Conservation (phyloP, 2,888 invertebrate species). For the Agrilus biguttatus region DNA sequence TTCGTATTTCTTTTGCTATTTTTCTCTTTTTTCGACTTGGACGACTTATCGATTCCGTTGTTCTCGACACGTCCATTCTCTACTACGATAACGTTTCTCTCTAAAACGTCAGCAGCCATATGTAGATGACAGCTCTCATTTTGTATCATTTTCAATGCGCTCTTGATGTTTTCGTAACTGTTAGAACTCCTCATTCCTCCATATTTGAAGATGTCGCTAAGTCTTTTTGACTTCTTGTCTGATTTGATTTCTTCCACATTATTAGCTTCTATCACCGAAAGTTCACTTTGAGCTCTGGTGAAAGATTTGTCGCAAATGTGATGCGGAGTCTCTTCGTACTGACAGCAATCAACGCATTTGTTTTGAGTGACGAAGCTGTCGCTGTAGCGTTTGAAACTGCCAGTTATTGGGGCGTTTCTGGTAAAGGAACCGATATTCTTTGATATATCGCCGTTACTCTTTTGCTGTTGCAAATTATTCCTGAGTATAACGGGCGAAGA, state of each 20-base stretch:
- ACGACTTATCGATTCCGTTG: conserved; percentile 5
- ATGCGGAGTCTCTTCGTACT: conserved; percentile 11
- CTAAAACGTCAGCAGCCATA: background rate
- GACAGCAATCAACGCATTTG: conserved; percentile 8
- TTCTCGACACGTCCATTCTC: conserved; percentile 10
- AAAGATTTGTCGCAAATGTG: conserved; percentile 9
- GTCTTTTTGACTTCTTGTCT: conserved; percentile 20
- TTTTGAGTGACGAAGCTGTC: conserved; percentile 28
- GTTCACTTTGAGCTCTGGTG: conserved; percentile 20
- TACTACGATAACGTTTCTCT: background rate
- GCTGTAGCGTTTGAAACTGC: conserved; percentile 24
- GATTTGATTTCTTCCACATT: conserved; percentile 8
- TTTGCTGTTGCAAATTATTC: background rate
- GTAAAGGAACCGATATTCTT: too few relatives aligned
- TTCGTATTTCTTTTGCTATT: conserved; percentile 7
- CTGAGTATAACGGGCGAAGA: conserved; percentile 1
- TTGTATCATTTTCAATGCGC: conserved; percentile 13
- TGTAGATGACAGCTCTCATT: conserved; percentile 2
- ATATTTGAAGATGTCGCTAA: conserved; percentile 26
- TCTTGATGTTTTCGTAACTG: conserved; percentile 21
- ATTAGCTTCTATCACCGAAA: conserved; percentile 16
- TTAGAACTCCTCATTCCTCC: conserved; percentile 14
- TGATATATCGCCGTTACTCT: too few relatives aligned
- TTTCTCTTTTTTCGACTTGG: conserved; percentile 9
- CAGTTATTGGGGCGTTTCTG: conserved; percentile 6